Evolutionary conservation across 2,888 invertebrate species (phyloP), one percentile per base, ranked within the genome.

Genomic region (Andrena bucephala): DNA sequence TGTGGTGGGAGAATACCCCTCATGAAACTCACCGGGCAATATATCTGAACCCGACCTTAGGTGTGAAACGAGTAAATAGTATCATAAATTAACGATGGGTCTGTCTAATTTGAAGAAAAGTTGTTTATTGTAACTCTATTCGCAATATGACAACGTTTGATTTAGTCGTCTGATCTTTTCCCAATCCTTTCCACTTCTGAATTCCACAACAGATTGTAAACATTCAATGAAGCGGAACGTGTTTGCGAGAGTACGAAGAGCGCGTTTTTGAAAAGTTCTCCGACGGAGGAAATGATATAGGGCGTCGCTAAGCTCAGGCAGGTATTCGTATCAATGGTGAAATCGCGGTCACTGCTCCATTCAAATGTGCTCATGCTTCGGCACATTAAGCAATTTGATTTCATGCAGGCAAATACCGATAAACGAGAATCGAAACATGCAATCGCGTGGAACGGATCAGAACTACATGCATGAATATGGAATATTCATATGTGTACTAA

Each of bases 341-440:
- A 80, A 71, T 80, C 71, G 62, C 60, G 60, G 63, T 62, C 69
- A 16, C 2, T 36, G 50, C n/a, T 69, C 77, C 52, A 57, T 78
- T 59, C 31, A 48, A 63, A 70, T 50, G 50, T 31, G 48, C 57
- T 65, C 70, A 63, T 63, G 31, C 54, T 24, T 59, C 77, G 20
- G n/a, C 77, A 65, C 65, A 6, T 77, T 50, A 10, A 54, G 59
- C 60, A 24, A 80, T 80, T 79, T 79, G 70, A 70, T 70, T 79
- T 60, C 27, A 31, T 50, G 29, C 63, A 7, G 29, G 67, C 63
- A 69, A 59, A 69, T 31, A 79, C 29, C 48, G 27, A 65, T 68
- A 63, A 63, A 77, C 36, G 48, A 29, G 67, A 50, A 27, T 20
- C 50, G 48, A 69, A 70, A 70, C 31, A 20, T 36, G 54, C 57